Evolutionary conservation across 2,797 vertebrate species (phyloP).

Genomic region (Scyliorhinus canicula): DNA sequence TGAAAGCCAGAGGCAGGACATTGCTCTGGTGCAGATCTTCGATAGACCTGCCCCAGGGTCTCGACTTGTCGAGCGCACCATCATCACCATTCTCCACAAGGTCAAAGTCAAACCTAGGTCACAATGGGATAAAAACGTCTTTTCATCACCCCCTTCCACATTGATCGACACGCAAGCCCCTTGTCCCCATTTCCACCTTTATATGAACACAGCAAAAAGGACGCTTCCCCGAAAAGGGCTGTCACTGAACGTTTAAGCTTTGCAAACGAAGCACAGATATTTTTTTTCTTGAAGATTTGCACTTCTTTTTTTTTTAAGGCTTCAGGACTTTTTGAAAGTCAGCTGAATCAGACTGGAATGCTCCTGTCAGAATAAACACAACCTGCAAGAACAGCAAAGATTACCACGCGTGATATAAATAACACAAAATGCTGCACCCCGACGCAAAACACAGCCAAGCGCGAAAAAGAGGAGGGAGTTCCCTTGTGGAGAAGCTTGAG

Average conservation of each 20-base stretch:
- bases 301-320: background rate
- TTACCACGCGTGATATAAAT: background rate
- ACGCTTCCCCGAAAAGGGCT: background rate
- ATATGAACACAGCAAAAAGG: background rate
- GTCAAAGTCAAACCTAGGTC: conserved; percentile 94
- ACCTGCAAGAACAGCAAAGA: background rate
- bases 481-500: background rate
- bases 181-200: background rate
- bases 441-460: background rate
- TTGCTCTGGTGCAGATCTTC: conserved; percentile 87
- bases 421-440: too few species aligned
- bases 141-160: conserved; percentile 20
- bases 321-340: background rate
- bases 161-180: background rate
- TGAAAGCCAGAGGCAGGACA: conserved; percentile 72
- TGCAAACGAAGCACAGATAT: background rate
- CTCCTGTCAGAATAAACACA: background rate
- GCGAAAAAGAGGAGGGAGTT: background rate
- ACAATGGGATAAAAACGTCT: conserved; percentile 48
- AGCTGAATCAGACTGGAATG: background rate
- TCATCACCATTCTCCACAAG: conserved; percentile 86
- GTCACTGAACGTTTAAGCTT: background rate
- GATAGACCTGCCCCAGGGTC: conserved; percentile 95
- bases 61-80: conserved; percentile 79
- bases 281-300: background rate